Base-by-base conservation (phyloP, 2,113 vertebrate species). In the Microtus oregoni region DNA sequence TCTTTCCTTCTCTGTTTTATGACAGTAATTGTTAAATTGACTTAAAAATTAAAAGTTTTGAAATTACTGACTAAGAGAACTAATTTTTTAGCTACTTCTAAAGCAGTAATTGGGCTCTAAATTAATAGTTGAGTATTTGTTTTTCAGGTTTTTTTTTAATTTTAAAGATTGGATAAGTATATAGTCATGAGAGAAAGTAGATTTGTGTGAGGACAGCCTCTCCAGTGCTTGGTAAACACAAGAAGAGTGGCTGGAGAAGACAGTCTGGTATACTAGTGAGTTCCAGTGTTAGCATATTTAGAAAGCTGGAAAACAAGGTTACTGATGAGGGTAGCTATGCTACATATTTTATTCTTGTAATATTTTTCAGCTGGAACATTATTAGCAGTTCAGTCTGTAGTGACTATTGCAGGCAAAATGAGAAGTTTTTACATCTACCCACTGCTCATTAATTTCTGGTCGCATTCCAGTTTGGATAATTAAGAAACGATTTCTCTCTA, bases 1-100 rank as follows among this genome's bases (percentile, higher is more conserved):
- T 82, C n/a, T 83, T 83, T 91, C 6, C 22, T 86, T 73, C 35
- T 86, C n/a, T 96, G 65, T 89, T 93, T 94, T 58, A 61, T 96
- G 79, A 76, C 38, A 90, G 26, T 70, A 83, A 76, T 89, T 96
- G 65, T 91, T 67, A 83, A 91, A 86, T 61, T 95, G 52, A 78
- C 89, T 82, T n/a, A 7, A 70, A 86, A 55, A 91, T 86, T 86
- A 72, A 55, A 70, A 67, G 41, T 68, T 50, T 78, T 68, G 89
- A 82, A 88, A 86, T 91, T 87, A 93, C 41, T 55, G 72, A 7
- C 55, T 75, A 90, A 47, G 61, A 89, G 20, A 86, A 91, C 63
- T 61, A 82, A 91, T 61, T 67, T 76, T 96, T 92, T 30, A 89
- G 22, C 28, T 58, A 93, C 79, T 77, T 26, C 10, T 24, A 76